Conservation (phyloP, 2,113 vertebrate species). For the Salvelinus alpinus region DNA sequence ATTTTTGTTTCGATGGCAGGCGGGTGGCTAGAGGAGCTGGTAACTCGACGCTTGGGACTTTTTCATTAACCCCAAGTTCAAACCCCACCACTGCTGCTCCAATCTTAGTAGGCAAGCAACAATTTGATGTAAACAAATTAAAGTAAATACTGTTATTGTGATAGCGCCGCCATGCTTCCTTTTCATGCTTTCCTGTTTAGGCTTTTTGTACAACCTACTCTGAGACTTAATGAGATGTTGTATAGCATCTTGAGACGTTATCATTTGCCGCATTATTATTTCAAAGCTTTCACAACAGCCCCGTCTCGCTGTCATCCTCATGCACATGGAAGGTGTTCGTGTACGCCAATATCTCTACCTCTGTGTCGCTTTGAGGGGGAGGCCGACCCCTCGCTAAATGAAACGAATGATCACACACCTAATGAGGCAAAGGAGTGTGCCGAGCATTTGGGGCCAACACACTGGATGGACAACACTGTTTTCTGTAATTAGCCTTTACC, state of each 20-base stretch:
- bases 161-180: conserved; percentile 57
- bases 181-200: conserved; percentile 35
- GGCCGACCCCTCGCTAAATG: conserved; percentile 51
- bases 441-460: conserved; percentile 40
- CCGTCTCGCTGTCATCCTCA: conserved; percentile 66
- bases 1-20: too few species aligned
- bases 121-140: conserved; percentile 72
- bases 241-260: conserved; percentile 71
- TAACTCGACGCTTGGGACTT: conserved; percentile 74
- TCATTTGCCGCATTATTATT: conserved; percentile 75
- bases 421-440: conserved; percentile 58
- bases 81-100: conserved; percentile 60
- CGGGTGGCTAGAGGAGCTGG: conserved; percentile 24
- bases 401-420: conserved; percentile 61
- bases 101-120: conserved; percentile 66
- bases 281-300: conserved; percentile 67
- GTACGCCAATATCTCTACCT: conserved; percentile 40
- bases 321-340: conserved; percentile 62
- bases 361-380: conserved; percentile 39
- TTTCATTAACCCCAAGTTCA: conserved; percentile 77
- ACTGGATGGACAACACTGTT: conserved; percentile 60
- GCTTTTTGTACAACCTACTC: conserved; percentile 57
- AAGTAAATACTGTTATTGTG: conserved; percentile 69
- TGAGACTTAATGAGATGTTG: conserved; percentile 70
- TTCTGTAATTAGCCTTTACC: conserved; percentile 67